A percentile compares a stretch with the other conserved stretches of the same genome.
These are phyloP conservation scores for Pseudorhombus dupliciocellatus DNA, from an alignment of 2,113 vertebrate species.

Conservation along the genomic window DNA sequence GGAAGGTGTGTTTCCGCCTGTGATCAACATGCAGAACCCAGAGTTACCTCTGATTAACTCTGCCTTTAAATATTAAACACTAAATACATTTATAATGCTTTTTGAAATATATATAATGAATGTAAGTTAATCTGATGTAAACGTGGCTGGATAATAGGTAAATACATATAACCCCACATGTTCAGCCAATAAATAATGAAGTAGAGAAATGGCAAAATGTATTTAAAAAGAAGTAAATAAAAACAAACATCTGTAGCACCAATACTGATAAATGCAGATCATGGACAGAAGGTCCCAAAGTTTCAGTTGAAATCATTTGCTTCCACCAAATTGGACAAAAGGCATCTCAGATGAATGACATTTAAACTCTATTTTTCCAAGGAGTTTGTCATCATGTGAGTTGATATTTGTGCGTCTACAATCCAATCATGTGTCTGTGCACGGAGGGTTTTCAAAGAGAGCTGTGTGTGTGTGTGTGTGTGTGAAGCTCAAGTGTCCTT, in stretches of 20 bases:
- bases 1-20: too few relatives aligned
- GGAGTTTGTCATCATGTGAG: neutral
- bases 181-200: too few relatives aligned
- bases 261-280: too few relatives aligned
- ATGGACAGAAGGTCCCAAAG: too few relatives aligned
- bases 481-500: neutral
- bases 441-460: neutral
- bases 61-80: neutral
- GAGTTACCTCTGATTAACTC: neutral
- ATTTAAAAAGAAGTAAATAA: too few relatives aligned
- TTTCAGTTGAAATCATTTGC: too few relatives aligned
- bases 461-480: neutral
- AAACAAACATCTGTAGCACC: too few relatives aligned
- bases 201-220: too few relatives aligned
- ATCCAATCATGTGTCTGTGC: neutral
- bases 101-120: neutral
- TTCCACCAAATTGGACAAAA: too few relatives aligned
- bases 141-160: too few relatives aligned
- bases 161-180: too few relatives aligned
- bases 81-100: neutral
- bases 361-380: neutral
- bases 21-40: neutral
- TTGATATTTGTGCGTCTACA: neutral
- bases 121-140: neutral
- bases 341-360: neutral